Conservation (phyloP, 2,888 invertebrate species). For the Heliothis peltigera region DNA sequence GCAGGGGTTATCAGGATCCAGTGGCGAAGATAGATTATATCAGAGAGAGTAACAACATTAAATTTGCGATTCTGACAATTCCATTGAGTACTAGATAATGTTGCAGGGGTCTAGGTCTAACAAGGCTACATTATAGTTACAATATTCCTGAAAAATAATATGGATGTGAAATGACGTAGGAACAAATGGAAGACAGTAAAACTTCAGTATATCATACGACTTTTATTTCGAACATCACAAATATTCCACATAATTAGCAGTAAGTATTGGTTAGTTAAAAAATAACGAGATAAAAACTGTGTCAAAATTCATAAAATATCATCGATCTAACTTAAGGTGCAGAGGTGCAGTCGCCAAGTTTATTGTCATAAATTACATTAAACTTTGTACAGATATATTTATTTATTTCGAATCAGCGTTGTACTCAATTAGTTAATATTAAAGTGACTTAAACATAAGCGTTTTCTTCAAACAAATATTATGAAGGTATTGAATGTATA, state of each 20-base stretch:
- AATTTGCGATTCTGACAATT: too few species aligned
- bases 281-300: constrained; percentile 62
- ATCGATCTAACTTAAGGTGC: constrained; percentile 36
- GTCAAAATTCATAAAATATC: constrained; percentile 62
- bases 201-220: constrained; percentile 62
- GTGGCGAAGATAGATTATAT: too few species aligned
- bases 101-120: too few species aligned
- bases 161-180: too few species aligned
- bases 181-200: constrained; percentile 22
- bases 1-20: too few species aligned
- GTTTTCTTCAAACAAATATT: background rate
- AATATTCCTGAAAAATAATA: too few species aligned
- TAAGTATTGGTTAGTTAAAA: constrained; percentile 68
- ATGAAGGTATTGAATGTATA: constrained; percentile 10
- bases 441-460: constrained; percentile 6
- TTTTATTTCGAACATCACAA: constrained; percentile 84
- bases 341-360: constrained; percentile 27
- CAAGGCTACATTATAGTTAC: too few species aligned
- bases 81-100: too few species aligned
- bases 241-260: constrained; percentile 76
- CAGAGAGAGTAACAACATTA: too few species aligned
- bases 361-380: constrained; percentile 50
- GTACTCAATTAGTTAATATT: constrained; percentile 42
- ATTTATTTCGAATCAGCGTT: constrained; percentile 31
- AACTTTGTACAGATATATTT: constrained; percentile 34